These are phyloP conservation scores for Hydractinia echinata DNA, from an alignment of 30 jellyfish, hydroid and myxozoan species.

Conservation along the genomic window DNA sequence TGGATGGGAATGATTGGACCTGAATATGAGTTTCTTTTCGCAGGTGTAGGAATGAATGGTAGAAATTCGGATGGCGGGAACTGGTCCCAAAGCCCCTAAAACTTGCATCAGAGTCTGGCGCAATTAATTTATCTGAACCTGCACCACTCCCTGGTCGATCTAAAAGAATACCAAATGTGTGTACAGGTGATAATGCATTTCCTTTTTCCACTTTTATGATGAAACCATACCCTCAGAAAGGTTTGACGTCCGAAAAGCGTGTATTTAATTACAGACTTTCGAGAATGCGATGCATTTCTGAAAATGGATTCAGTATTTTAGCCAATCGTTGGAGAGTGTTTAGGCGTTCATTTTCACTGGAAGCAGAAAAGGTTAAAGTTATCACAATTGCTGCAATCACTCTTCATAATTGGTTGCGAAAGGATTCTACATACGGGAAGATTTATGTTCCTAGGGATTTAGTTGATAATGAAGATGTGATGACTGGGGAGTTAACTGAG, in stretches of 20 bases:
- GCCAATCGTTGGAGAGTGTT: background rate
- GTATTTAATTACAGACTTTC: conserved; percentile 3
- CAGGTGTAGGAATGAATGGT: too few relatives aligned
- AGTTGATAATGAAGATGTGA: conserved; percentile 34
- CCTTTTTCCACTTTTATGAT: conserved; percentile 14
- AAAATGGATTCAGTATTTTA: conserved; percentile 1
- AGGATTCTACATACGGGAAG: conserved; percentile 12
- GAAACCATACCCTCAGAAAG: conserved; percentile 8
- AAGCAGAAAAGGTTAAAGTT: background rate
- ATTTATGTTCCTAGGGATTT: conserved; percentile 3
- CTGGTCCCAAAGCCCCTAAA: too few relatives aligned
- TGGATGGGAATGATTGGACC: too few relatives aligned
- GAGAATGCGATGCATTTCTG: background rate
- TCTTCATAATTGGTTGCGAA: conserved; percentile 18
- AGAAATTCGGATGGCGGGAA: too few relatives aligned
- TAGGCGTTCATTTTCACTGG: conserved; percentile 8
- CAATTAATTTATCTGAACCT: too few relatives aligned
- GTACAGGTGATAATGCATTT: conserved; percentile 61
- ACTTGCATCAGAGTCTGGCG: too few relatives aligned
- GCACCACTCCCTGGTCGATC: background rate
- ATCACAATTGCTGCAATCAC: background rate
- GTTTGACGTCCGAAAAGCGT: conserved; percentile 8
- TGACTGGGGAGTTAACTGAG: conserved; percentile 19
- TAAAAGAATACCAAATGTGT: conserved; percentile 34
- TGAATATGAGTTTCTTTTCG: too few relatives aligned